Evolutionary conservation across 35 echinoderm and acorn worm species (phyloP).

Genomic region (Heliocidaris tuberculata): DNA sequence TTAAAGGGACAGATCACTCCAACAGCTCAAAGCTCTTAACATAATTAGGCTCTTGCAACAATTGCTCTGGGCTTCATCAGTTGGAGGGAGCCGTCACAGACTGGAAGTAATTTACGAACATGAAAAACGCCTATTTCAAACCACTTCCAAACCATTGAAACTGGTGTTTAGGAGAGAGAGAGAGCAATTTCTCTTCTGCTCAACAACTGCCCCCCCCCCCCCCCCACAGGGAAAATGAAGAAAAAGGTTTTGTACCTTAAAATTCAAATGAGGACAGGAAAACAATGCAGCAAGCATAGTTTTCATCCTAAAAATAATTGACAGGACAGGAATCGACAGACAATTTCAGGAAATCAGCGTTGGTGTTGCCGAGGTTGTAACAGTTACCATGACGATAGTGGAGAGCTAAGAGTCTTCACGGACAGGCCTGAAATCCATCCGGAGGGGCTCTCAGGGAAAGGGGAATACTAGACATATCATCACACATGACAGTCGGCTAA

Average conservation of each 20-base stretch:
- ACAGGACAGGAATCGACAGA: not conserved
- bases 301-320: constrained; percentile 3
- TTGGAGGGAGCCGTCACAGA: too few species aligned
- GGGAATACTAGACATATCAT: not conserved
- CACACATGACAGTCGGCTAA: not conserved
- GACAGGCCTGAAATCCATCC: not conserved
- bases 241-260: not conserved
- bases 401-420: not conserved
- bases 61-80: too few species aligned
- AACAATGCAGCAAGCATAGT: not conserved
- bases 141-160: too few species aligned
- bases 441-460: not conserved
- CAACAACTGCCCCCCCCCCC: not conserved
- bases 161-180: too few species aligned
- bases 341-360: constrained; percentile 9
- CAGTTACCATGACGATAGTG: not conserved
- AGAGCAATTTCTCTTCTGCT: too few species aligned
- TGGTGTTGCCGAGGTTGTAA: not conserved
- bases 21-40: too few species aligned
- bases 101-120: too few species aligned
- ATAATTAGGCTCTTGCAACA: too few species aligned
- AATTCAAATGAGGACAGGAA: not conserved
- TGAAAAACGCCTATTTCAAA: too few species aligned
- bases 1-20: not conserved
- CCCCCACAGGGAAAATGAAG: too few species aligned